Conservation (phyloP, 2,888 invertebrate species). For the Lordiphosa fenestrarum region DNA sequence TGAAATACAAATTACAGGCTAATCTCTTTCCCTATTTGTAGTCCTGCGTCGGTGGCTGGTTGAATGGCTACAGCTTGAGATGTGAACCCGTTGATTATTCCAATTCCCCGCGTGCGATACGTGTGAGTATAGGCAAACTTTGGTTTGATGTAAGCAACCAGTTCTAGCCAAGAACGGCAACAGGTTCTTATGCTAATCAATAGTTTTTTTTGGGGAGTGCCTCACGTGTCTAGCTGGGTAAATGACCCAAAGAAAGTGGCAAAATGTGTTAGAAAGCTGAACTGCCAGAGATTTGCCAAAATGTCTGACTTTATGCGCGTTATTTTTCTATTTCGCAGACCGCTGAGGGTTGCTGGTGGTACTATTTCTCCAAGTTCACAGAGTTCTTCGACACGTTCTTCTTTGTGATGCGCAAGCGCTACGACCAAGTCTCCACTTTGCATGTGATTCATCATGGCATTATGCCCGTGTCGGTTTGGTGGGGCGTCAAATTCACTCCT, state of each 20-base stretch:
- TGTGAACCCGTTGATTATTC: constrained; percentile 93
- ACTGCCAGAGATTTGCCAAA: not conserved
- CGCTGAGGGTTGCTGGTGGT: constrained; percentile 94
- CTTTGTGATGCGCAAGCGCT: constrained; percentile 96
- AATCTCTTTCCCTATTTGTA: constrained; percentile 58
- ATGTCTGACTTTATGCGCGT: not conserved
- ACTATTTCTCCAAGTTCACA: constrained; percentile 95
- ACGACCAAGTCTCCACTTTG: constrained; percentile 92
- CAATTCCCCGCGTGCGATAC: constrained; percentile 84
- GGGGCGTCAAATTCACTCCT: constrained; percentile 93
- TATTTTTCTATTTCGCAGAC: constrained; percentile 82
- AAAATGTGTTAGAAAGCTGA: constrained; percentile 33
- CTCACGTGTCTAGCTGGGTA: constrained; percentile 21
- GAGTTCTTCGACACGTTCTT: constrained; percentile 97
- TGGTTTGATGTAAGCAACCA: constrained; percentile 55
- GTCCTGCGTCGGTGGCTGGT: constrained; percentile 85
- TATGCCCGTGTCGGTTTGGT: constrained; percentile 97
- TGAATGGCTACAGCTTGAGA: constrained; percentile 86
- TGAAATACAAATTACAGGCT: constrained; percentile 2
- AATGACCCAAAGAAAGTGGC: constrained; percentile 46
- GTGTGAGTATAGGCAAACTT: constrained; percentile 82
- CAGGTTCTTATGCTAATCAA: constrained; percentile 68
- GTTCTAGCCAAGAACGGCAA: constrained; percentile 47
- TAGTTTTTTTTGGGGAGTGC: constrained; percentile 8
- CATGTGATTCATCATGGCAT: constrained; percentile 97